Evolutionary conservation across 2,888 invertebrate genomes (phyloP).

Genomic region (Eledona agricola): DNA sequence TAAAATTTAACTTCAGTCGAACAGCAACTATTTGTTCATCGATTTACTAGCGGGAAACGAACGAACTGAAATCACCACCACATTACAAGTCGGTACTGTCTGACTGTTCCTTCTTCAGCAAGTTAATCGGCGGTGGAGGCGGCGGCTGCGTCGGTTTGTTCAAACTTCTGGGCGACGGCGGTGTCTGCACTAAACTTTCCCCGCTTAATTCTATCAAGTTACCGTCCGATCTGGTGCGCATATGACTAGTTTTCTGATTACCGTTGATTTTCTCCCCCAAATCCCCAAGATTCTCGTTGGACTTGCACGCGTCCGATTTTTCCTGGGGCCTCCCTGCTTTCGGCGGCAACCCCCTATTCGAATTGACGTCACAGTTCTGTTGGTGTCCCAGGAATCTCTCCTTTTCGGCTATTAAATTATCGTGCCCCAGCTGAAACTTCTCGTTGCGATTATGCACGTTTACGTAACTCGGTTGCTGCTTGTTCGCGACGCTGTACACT

Average conservation of each 20-base stretch:
- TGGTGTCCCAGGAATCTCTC: conserved; percentile 59
- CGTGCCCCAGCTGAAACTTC: conserved; percentile 57
- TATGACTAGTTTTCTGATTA: conserved; percentile 58
- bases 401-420: conserved; percentile 60
- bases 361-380: conserved; percentile 52
- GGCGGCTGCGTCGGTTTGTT: conserved; percentile 62
- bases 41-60: conserved; percentile 34
- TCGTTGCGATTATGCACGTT: conserved; percentile 53
- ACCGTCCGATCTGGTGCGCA: conserved; percentile 62
- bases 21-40: conserved; percentile 34
- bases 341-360: conserved; percentile 40
- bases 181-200: conserved; percentile 47
- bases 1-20: conserved; percentile 45
- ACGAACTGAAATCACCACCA: conserved; percentile 46
- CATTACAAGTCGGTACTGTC: conserved; percentile 60
- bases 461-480: conserved; percentile 73
- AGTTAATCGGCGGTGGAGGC: conserved; percentile 58
- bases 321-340: conserved; percentile 31
- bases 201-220: conserved; percentile 56
- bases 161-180: conserved; percentile 56
- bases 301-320: conserved; percentile 38
- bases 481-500: conserved; percentile 74
- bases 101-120: conserved; percentile 44
- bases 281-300: conserved; percentile 48
- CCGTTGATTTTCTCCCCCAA: conserved; percentile 47